phyloP scores from a whole-genome alignment of 2,888 invertebrate species.

The Spialia ferax region DNA sequence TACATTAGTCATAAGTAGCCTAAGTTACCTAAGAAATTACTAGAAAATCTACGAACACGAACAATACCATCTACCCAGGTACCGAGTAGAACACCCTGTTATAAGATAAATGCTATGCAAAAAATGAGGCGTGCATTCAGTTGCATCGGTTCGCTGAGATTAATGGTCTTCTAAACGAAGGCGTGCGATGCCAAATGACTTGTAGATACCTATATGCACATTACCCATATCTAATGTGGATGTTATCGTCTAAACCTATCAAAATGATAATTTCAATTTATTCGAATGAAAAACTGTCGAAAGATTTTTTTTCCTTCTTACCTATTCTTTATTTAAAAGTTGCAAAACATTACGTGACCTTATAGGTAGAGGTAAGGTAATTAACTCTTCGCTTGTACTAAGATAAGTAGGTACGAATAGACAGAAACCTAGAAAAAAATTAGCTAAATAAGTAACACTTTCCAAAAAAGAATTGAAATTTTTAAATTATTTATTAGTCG shows the following conservation, averaged over 20 bases:
- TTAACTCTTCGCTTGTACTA: no score
- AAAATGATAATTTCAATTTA: slow-evolving; percentile 2
- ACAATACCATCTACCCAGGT: slow-evolving; percentile 29
- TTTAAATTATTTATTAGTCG: no score
- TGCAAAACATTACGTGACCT: no score
- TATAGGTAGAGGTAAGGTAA: no score
- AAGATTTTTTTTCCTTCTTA: no score
- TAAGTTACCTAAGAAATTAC: slow-evolving; percentile 30
- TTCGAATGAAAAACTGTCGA: no score
- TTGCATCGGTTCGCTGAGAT: slow-evolving; percentile 64
- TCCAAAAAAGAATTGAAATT: no score
- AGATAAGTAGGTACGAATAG: no score
- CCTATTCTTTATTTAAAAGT: no score
- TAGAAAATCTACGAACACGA: slow-evolving; percentile 30
- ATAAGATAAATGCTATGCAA: slow-evolving; percentile 40
- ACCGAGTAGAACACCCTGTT: slow-evolving; percentile 22
- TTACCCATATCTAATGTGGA: slow-evolving; percentile 9
- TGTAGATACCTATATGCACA: slow-evolving; percentile 5
- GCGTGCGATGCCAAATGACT: slow-evolving; percentile 23
- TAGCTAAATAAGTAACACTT: no score
- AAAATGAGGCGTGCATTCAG: slow-evolving; percentile 64
- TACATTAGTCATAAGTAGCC: no score
- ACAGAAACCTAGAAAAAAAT: no score
- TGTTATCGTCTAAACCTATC: slow-evolving; percentile 15
- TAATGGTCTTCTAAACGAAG: slow-evolving; percentile 50